A percentile compares a stretch with the other conserved stretches of the same genome.
phyloP scores from a whole-genome alignment of 2,113 vertebrate species.

The Bungarus multicinctus region DNA sequence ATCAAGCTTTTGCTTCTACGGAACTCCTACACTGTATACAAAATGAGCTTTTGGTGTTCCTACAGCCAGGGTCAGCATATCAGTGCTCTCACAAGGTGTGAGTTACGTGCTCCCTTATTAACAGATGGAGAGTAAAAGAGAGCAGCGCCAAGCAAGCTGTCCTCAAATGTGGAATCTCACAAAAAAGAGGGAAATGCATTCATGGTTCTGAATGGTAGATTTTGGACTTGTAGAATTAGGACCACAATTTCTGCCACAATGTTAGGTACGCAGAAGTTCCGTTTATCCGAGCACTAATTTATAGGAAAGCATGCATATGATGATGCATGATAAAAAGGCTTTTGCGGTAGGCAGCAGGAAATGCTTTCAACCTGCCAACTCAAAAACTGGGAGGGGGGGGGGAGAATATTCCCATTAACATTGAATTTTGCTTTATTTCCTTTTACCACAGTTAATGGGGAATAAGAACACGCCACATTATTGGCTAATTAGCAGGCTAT shows the following conservation, averaged over 20 bases:
- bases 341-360: neutral
- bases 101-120: neutral
- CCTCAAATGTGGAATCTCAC: neutral
- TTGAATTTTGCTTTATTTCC: neutral
- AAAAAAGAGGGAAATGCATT: neutral
- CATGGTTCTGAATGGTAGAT: neutral
- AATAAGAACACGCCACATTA: neutral
- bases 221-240: neutral
- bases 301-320: neutral
- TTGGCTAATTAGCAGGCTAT: neutral
- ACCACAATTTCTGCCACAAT: neutral
- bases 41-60: slow-evolving; percentile 31
- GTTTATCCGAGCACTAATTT: neutral
- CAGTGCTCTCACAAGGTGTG: slow-evolving; percentile 11
- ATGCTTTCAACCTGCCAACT: neutral
- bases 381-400: neutral
- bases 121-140: slow-evolving; percentile 10
- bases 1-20: slow-evolving; percentile 45
- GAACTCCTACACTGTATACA: slow-evolving; percentile 13
- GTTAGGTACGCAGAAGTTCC: neutral
- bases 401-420: neutral
- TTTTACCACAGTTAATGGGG: neutral
- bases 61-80: slow-evolving; percentile 37
- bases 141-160: neutral
- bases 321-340: neutral